These are phyloP conservation scores for Corythornis cristatus DNA, from an alignment of 2,113 vertebrate genomes.

Conservation along the genomic window DNA sequence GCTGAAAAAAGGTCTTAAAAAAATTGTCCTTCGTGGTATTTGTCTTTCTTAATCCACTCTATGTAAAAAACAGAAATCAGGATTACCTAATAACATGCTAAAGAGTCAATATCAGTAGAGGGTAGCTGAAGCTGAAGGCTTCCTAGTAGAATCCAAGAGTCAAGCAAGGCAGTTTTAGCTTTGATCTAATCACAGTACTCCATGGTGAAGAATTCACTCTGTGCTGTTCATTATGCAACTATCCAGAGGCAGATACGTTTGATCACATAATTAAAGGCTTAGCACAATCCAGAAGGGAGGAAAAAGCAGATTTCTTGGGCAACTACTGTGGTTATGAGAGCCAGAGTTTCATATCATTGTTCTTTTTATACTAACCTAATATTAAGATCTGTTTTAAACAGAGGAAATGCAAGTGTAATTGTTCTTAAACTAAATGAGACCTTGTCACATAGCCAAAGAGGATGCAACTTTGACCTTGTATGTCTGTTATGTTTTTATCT, in stretches of 20 bases:
- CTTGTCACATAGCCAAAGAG: constrained; percentile 31
- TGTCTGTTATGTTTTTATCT: constrained; percentile 57
- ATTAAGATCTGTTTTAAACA: constrained; percentile 32
- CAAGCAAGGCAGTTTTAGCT: not conserved
- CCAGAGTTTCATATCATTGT: constrained; percentile 12
- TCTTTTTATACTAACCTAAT: not conserved
- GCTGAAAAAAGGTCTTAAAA: not conserved
- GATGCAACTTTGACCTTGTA: constrained; percentile 63
- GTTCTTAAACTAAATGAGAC: constrained; percentile 15
- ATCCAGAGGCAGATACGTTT: not conserved
- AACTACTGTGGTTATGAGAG: not conserved
- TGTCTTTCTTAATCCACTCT: not conserved
- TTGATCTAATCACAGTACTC: not conserved
- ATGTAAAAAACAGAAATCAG: not conserved
- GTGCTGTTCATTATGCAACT: not conserved
- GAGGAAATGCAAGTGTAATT: constrained; percentile 55
- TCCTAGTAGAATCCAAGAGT: not conserved
- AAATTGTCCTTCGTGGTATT: rapidly evolving
- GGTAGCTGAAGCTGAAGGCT: not conserved
- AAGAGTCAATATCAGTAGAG: not conserved
- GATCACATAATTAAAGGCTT: not conserved
- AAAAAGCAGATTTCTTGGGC: not conserved
- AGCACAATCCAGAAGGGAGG: not conserved
- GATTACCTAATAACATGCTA: not conserved
- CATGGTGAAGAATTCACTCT: not conserved